Conservation (phyloP, 2,797 vertebrate genomes). For the Brachymystax lenok region DNA sequence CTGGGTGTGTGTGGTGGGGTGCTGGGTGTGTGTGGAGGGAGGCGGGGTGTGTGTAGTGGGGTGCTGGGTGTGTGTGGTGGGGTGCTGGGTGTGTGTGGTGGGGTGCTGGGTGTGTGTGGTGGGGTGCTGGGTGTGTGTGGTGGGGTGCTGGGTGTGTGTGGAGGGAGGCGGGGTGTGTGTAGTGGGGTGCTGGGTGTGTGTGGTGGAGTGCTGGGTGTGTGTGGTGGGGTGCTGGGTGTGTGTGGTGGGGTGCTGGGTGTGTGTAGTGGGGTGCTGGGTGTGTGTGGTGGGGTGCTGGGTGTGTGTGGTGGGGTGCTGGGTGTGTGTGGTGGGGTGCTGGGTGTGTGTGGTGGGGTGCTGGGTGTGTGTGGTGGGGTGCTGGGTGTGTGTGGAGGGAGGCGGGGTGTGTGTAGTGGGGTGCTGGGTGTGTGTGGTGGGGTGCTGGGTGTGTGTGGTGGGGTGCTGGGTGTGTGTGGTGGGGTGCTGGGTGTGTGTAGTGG, state of each 20-base stretch:
- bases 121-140: conserved; percentile 15
- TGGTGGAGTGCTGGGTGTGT: too few relatives aligned
- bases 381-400: too few relatives aligned
- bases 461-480: conserved; percentile 15
- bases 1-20: conserved; percentile 14
- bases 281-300: conserved; percentile 14
- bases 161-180: not conserved
- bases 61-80: conserved; percentile 13
- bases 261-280: too few relatives aligned
- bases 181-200: too few relatives aligned
- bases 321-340: conserved; percentile 15
- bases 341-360: conserved; percentile 15
- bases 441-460: conserved; percentile 14
- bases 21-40: too few relatives aligned
- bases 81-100: conserved; percentile 13
- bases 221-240: conserved; percentile 12
- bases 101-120: conserved; percentile 14
- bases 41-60: conserved; percentile 8
- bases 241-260: conserved; percentile 21
- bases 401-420: conserved; percentile 11
- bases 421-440: conserved; percentile 14
- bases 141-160: too few relatives aligned
- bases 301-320: conserved; percentile 13
- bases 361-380: conserved; percentile 15
- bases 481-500: too few relatives aligned